Evolutionary conservation across 2,797 vertebrate species (phyloP).

Genomic region (Lepilemur ruficaudatus): DNA sequence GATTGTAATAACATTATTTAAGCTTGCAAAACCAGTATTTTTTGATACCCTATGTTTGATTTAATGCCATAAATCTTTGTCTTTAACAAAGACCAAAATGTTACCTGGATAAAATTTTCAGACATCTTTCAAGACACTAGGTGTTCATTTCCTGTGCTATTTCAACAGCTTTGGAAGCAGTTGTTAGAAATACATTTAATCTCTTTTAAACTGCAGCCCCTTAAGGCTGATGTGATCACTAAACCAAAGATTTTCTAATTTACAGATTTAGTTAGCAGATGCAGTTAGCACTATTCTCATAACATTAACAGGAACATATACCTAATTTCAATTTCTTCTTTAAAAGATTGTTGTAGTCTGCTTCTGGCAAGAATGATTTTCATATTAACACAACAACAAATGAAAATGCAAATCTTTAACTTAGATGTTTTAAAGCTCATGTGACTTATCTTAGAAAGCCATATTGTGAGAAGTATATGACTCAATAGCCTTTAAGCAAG

Average conservation of each 20-base stretch:
- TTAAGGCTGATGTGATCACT: constrained; percentile 78
- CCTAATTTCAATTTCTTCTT: constrained; percentile 79
- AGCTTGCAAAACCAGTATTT: constrained; percentile 62
- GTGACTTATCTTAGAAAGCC: constrained; percentile 55
- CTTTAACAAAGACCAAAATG: constrained; percentile 64
- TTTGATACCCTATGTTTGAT: constrained; percentile 59
- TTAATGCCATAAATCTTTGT: not conserved
- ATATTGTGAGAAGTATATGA: not conserved
- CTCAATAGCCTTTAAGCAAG: not conserved
- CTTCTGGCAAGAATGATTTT: constrained; percentile 75
- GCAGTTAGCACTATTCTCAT: constrained; percentile 70
- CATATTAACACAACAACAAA: constrained; percentile 58
- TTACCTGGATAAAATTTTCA: constrained; percentile 67
- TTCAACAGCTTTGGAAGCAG: constrained; percentile 77
- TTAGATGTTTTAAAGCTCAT: constrained; percentile 53
- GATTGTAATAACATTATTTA: constrained; percentile 66
- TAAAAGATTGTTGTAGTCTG: constrained; percentile 69
- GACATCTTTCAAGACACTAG: constrained; percentile 66
- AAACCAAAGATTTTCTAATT: constrained; percentile 80
- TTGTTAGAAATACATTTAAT: constrained; percentile 77
- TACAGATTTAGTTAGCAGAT: constrained; percentile 80
- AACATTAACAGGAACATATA: constrained; percentile 72
- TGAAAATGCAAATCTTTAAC: constrained; percentile 47
- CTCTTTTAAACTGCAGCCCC: constrained; percentile 76
- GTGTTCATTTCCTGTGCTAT: constrained; percentile 68